phyloP scores from a whole-genome alignment of 2,113 vertebrate genomes.

The Rhagologus leucostigma region DNA sequence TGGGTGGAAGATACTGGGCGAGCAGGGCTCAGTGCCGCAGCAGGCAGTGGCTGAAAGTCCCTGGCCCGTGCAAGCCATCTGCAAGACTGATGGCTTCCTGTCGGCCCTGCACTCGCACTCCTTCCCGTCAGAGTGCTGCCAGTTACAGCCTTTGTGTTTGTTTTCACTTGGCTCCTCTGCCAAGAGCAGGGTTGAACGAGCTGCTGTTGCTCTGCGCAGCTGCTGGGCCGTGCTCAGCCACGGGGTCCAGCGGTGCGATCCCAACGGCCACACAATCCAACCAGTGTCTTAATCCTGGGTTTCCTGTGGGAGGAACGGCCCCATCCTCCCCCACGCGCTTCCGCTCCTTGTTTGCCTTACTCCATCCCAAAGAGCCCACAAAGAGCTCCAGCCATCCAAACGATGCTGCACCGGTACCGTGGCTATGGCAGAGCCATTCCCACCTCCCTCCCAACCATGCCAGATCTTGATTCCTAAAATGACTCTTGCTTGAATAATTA shows the following conservation, averaged over 20 bases:
- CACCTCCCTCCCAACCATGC: background rate
- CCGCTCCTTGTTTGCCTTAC: background rate
- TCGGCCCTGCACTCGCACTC: background rate
- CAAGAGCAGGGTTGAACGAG: background rate
- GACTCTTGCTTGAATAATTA: background rate
- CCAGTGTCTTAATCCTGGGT: background rate
- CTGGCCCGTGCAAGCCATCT: background rate
- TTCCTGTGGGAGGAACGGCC: conserved; percentile 13
- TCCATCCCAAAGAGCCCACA: background rate
- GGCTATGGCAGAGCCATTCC: background rate
- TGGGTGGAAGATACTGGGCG: background rate
- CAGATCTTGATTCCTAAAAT: background rate
- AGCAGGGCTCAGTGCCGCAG: background rate
- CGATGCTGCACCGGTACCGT: rapidly evolving
- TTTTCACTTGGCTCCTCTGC: conserved; percentile 6
- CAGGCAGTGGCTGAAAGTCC: background rate
- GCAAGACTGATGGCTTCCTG: background rate
- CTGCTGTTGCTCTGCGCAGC: background rate
- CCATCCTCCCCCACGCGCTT: background rate
- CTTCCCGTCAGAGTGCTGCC: background rate
- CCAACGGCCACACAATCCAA: background rate
- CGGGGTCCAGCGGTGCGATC: background rate
- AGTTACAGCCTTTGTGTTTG: background rate
- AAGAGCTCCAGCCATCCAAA: background rate
- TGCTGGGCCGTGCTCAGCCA: background rate